These are phyloP conservation scores for Carassius gibelio DNA, from an alignment of 2,113 vertebrate species.

Conservation along the genomic window DNA sequence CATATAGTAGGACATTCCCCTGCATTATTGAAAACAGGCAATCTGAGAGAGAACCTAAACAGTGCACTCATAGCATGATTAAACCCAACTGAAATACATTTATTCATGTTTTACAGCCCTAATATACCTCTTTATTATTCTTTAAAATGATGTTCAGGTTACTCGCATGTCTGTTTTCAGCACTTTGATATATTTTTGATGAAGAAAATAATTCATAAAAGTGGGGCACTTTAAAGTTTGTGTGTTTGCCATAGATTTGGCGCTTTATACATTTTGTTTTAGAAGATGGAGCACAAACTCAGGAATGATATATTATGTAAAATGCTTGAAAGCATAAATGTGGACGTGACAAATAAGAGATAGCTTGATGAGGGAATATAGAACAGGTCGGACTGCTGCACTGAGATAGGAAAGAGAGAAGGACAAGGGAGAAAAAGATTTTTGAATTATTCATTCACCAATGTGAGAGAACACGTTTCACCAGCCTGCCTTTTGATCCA, in stretches of 20 bases:
- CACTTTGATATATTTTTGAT: background rate
- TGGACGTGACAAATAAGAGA: background rate
- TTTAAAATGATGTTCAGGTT: background rate
- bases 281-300: background rate
- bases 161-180: background rate
- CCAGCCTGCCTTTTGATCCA: slow-evolving; percentile 6
- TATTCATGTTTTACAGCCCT: background rate
- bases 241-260: background rate
- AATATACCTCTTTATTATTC: background rate
- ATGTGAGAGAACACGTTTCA: slow-evolving; percentile 43
- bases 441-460: slow-evolving; percentile 45
- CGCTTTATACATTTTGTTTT: background rate
- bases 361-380: background rate
- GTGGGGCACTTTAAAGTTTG: slow-evolving; percentile 11
- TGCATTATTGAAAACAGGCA: background rate
- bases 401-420: background rate
- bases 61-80: background rate
- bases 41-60: background rate
- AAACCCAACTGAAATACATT: background rate
- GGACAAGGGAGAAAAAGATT: background rate
- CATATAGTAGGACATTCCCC: background rate
- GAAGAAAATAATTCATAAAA: background rate
- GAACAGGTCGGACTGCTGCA: background rate
- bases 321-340: background rate
- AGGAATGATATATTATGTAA: slow-evolving; percentile 10